Evolutionary conservation across 2,888 invertebrate species (phyloP).

Genomic region (Chymomyza fuscimana): DNA sequence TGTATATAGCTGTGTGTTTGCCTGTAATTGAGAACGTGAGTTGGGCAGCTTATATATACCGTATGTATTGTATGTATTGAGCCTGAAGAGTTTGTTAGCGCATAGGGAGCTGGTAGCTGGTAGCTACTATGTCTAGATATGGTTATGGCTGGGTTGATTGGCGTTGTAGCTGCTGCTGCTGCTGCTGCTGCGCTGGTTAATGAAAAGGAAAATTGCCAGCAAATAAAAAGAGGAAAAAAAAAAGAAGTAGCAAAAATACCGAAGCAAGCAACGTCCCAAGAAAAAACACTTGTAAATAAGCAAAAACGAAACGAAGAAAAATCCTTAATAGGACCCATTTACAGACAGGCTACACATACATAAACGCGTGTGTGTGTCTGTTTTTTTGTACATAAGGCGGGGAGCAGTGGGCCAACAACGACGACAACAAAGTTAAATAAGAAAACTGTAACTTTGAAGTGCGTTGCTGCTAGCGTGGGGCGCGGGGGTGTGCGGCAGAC

Average conservation of each 20-base stretch:
- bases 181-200: slow-evolving; percentile 48
- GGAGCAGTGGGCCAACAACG: slow-evolving; percentile 1
- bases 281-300: slow-evolving; percentile 45
- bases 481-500: not conserved
- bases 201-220: slow-evolving; percentile 63
- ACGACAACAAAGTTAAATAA: slow-evolving; percentile 34
- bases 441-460: slow-evolving; percentile 67
- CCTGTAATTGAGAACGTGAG: slow-evolving; percentile 2
- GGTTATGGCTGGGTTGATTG: slow-evolving; percentile 42
- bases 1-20: not conserved
- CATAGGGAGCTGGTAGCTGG: too few relatives aligned
- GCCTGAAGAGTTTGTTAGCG: too few relatives aligned
- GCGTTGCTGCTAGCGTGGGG: slow-evolving; percentile 19
- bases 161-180: slow-evolving; percentile 26
- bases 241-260: slow-evolving; percentile 7
- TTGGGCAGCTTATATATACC: slow-evolving; percentile 38
- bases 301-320: slow-evolving; percentile 9
- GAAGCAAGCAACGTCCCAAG: slow-evolving; percentile 43
- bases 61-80: not conserved
- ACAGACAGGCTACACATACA: not conserved
- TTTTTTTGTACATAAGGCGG: not conserved
- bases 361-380: not conserved
- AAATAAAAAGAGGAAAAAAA: slow-evolving; percentile 57
- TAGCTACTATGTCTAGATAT: slow-evolving; percentile 5
- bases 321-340: slow-evolving; percentile 29